Percentiles rank a stretch among this genome's conserved stretches.
Conservation (phyloP, 1,140 invertebrate genomes). For the Diorhabda carinulata region DNA sequence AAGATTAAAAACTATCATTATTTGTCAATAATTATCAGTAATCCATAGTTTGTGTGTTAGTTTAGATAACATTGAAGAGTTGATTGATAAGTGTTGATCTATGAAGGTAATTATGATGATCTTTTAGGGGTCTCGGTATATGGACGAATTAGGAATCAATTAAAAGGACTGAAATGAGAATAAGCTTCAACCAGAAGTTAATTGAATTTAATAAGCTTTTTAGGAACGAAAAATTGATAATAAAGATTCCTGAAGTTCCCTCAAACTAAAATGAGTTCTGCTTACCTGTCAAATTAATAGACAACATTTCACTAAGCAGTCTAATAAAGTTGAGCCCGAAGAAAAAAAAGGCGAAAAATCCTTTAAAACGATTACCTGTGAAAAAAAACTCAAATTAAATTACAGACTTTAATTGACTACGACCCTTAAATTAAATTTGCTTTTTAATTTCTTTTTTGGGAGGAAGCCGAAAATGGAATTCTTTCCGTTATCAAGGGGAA, state of each 20-base stretch:
- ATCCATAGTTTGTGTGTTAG: too few relatives aligned
- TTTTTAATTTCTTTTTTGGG: slow-evolving; percentile 3
- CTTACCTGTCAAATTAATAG: slow-evolving; percentile 2
- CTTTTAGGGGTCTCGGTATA: too few relatives aligned
- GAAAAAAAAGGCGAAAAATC: slow-evolving; percentile 2
- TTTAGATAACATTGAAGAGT: too few relatives aligned
- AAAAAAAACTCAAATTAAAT: not conserved
- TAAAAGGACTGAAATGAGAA: too few relatives aligned
- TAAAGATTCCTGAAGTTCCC: not conserved
- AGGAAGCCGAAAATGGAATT: not conserved
- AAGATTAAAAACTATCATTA: too few relatives aligned
- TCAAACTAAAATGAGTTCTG: not conserved
- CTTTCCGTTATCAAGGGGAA: not conserved
- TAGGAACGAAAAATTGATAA: too few relatives aligned
- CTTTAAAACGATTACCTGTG: not conserved
- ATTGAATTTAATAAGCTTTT: too few relatives aligned
- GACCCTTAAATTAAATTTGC: not conserved
- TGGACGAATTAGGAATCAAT: too few relatives aligned
- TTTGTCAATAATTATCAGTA: too few relatives aligned
- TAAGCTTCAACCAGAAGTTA: too few relatives aligned
- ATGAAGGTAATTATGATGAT: too few relatives aligned
- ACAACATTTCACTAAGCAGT: not conserved
- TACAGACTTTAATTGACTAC: slow-evolving; percentile 2
- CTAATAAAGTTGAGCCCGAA: not conserved
- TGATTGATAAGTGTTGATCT: too few relatives aligned